These are phyloP conservation scores for Discoglossus pictus DNA, from an alignment of 2,797 vertebrate species.

Conservation along the genomic window DNA sequence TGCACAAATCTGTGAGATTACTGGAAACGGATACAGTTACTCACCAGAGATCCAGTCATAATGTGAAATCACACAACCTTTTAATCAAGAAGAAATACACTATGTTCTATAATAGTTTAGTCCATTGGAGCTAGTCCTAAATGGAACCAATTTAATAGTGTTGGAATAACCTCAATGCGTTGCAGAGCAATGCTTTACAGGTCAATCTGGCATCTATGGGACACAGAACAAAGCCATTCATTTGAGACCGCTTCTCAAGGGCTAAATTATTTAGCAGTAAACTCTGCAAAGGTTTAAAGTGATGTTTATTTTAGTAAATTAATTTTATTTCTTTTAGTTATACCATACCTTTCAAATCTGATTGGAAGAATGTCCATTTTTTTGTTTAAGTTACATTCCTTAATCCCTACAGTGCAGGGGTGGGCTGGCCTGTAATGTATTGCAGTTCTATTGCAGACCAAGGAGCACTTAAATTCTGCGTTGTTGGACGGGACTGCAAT, in stretches of 20 bases:
- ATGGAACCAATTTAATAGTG: too few species aligned
- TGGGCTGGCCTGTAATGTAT: too few species aligned
- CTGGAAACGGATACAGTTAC: neutral
- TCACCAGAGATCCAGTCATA: neutral
- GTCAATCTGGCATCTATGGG: neutral
- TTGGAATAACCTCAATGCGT: neutral
- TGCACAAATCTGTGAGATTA: neutral
- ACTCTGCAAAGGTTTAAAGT: neutral
- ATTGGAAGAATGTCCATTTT: too few species aligned
- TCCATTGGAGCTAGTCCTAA: too few species aligned
- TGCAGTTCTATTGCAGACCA: neutral
- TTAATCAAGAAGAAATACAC: too few species aligned
- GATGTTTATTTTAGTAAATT: neutral
- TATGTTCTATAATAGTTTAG: too few species aligned
- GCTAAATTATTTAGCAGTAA: slow-evolving; percentile 57
- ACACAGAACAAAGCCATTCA: slow-evolving; percentile 26
- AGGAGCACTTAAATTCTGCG: neutral
- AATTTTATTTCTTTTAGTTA: slow-evolving; percentile 4
- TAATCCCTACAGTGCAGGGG: neutral
- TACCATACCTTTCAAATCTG: too few species aligned
- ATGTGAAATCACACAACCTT: too few species aligned
- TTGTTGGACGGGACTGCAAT: neutral
- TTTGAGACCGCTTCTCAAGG: slow-evolving; percentile 66
- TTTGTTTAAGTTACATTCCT: slow-evolving; percentile 4
- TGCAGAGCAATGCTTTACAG: neutral